phyloP scores from a whole-genome alignment of 2,797 vertebrate genomes.

The Tangara arthus region DNA sequence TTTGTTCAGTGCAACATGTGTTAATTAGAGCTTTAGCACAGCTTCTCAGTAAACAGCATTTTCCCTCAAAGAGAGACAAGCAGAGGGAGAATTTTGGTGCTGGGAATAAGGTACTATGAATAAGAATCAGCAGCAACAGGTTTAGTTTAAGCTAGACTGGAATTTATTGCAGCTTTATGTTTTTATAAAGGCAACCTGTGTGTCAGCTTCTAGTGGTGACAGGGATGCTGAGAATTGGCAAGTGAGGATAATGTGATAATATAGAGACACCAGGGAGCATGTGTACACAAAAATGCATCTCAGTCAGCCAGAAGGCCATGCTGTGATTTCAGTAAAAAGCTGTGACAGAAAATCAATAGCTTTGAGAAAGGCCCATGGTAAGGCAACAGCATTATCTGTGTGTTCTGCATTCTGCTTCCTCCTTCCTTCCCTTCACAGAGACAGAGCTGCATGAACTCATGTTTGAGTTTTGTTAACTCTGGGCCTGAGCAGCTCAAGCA shows the following conservation, averaged over 20 bases:
- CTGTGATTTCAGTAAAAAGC: slow-evolving; percentile 49
- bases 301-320: background rate
- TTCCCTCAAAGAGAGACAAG: background rate
- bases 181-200: background rate
- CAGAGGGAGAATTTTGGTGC: background rate
- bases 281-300: slow-evolving; percentile 24
- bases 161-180: background rate
- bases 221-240: slow-evolving; percentile 8
- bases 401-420: background rate
- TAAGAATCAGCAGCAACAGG: background rate
- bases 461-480: slow-evolving; percentile 35
- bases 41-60: background rate
- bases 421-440: background rate
- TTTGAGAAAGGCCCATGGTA: slow-evolving; percentile 15
- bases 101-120: background rate
- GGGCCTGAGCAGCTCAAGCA: background rate
- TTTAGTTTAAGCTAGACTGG: background rate
- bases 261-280: background rate
- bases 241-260: slow-evolving; percentile 38
- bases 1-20: background rate
- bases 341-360: slow-evolving; percentile 49
- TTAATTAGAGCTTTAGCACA: slow-evolving; percentile 12
- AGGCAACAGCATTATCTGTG: background rate
- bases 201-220: background rate
- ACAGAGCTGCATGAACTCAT: background rate